These are phyloP conservation scores for Alloscopus bannaensis DNA, from an alignment of 2,888 invertebrate genomes.

Conservation along the genomic window DNA sequence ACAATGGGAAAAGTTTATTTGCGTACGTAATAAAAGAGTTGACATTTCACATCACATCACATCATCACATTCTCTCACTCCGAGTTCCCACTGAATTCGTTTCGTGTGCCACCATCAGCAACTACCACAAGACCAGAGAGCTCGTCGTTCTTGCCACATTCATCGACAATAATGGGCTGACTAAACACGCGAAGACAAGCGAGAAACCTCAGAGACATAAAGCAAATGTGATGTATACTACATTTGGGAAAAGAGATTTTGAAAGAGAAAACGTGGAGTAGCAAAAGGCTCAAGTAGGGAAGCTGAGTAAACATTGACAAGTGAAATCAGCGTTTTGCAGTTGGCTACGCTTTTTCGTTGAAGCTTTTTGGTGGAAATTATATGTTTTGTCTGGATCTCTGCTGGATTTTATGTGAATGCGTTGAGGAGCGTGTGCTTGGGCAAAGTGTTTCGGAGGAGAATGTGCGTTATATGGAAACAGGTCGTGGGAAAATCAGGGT, in stretches of 20 bases:
- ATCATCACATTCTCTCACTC: not conserved
- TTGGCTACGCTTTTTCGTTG: constrained; percentile 2
- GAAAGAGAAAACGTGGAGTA: not conserved
- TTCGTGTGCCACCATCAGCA: not conserved
- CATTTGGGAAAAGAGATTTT: not conserved
- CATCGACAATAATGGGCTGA: constrained; percentile 32
- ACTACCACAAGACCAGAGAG: constrained; percentile 2
- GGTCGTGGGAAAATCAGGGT: constrained; percentile 49
- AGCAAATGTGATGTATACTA: not conserved
- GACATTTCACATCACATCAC: constrained; percentile 46
- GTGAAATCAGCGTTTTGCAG: constrained; percentile 56
- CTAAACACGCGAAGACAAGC: constrained; percentile 34
- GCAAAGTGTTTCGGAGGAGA: no score
- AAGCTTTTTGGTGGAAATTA: constrained; percentile 12
- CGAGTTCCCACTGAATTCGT: not conserved
- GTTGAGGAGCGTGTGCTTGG: not conserved
- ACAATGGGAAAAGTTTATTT: constrained; percentile 34
- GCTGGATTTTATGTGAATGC: no score
- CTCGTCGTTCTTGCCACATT: constrained; percentile 12
- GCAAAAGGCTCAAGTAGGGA: constrained; percentile 15
- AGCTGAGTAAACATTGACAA: constrained; percentile 60
- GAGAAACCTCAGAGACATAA: constrained; percentile 27
- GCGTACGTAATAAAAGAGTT: constrained; percentile 53
- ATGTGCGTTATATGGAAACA: constrained; percentile 22
- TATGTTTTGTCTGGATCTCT: constrained; percentile 11